phyloP scores from a whole-genome alignment of 1,140 invertebrate genomes.

The Leptinotarsa texana region DNA sequence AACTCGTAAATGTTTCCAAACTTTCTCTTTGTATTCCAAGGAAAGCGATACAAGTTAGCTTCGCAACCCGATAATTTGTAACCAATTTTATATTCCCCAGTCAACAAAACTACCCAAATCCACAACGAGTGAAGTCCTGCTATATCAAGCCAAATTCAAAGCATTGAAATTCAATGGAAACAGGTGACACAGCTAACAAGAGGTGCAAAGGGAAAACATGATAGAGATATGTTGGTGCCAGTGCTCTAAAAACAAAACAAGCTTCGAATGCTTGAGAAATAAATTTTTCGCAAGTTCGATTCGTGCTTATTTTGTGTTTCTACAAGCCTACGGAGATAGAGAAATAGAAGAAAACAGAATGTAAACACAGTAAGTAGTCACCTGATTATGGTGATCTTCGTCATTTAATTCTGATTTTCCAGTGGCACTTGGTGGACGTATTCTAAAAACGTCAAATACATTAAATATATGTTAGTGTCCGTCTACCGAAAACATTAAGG shows the following conservation, averaged over 20 bases:
- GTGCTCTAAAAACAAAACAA: conserved; percentile 52
- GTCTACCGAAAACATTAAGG: too few species aligned
- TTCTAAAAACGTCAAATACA: conserved; percentile 47
- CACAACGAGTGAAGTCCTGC: background rate
- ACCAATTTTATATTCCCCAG: background rate
- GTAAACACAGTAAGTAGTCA: conserved; percentile 39
- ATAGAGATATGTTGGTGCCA: conserved; percentile 55
- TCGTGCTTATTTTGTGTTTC: conserved; percentile 38
- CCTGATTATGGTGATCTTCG: conserved; percentile 51
- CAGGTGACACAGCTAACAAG: conserved; percentile 31
- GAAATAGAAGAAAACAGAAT: conserved; percentile 33
- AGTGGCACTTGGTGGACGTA: conserved; percentile 46
- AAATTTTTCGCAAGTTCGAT: conserved; percentile 34
- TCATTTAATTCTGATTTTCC: conserved; percentile 49
- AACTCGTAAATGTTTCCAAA: too few species aligned
- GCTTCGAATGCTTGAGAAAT: conserved; percentile 7
- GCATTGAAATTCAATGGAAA: background rate
- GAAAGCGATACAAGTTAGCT: too few species aligned
- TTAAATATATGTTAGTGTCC: background rate
- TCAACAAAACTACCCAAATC: background rate
- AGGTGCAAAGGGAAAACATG: conserved; percentile 50
- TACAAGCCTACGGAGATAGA: conserved; percentile 44
- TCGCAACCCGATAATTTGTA: too few species aligned
- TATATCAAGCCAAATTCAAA: background rate
- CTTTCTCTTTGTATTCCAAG: too few species aligned